phyloP scores from a whole-genome alignment of 2,888 invertebrate species.

The Tiphia femorata region DNA sequence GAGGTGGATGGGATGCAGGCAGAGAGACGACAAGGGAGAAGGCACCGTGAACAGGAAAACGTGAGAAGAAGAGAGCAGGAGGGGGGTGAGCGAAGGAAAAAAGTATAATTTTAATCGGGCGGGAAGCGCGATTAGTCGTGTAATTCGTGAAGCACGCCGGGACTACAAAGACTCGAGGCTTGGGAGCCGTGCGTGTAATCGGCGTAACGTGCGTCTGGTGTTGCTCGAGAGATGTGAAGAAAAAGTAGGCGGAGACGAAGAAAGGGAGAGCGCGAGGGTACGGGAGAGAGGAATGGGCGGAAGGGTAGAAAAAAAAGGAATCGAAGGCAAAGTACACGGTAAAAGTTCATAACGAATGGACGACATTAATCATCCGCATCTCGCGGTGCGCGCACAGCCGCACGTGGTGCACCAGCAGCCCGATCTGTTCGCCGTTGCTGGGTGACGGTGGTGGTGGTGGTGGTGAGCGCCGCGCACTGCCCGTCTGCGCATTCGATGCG shows the following conservation, averaged over 20 bases:
- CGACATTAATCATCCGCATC: slow-evolving; percentile 32
- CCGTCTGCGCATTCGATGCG: not conserved
- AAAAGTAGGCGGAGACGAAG: not conserved
- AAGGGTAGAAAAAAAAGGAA: slow-evolving; percentile 10
- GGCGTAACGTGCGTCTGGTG: no score
- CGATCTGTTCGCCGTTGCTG: slow-evolving; percentile 5
- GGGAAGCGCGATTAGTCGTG: no score
- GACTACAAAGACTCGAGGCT: no score
- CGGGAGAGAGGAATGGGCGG: slow-evolving; percentile 8
- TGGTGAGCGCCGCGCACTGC: not conserved
- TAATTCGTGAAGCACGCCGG: no score
- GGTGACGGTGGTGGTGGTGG: not conserved
- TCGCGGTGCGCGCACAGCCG: slow-evolving; percentile 21
- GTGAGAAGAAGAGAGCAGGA: no score
- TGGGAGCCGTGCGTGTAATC: no score
- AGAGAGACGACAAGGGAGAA: no score
- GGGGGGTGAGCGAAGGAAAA: no score
- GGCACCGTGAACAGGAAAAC: no score
- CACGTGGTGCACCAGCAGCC: slow-evolving; percentile 30
- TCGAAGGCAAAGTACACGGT: slow-evolving; percentile 9
- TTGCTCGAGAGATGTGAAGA: no score
- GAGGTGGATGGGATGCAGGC: no score
- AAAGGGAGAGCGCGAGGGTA: not conserved
- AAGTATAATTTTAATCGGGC: no score
- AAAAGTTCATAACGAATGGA: slow-evolving; percentile 34